Conservation (phyloP, 2,797 vertebrate genomes). For the Coracias cyanogaster region DNA sequence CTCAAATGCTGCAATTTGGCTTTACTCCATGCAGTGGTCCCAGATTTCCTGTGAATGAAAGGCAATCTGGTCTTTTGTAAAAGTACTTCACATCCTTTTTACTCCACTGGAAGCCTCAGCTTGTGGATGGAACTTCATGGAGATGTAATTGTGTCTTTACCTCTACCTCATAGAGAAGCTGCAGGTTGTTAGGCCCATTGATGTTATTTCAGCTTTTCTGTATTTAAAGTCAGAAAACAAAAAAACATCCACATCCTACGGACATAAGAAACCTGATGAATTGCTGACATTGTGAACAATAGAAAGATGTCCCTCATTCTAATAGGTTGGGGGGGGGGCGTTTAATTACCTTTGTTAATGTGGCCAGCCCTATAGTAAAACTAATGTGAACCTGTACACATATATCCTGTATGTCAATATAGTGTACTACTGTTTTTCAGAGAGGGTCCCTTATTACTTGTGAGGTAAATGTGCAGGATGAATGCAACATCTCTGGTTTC, state of each 20-base stretch:
- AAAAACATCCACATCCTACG: not conserved
- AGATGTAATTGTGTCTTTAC: not conserved
- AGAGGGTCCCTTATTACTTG: not conserved
- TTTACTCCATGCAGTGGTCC: not conserved
- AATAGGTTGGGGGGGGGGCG: not conserved
- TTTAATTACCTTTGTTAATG: not conserved
- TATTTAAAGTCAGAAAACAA: not conserved
- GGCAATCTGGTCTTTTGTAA: not conserved
- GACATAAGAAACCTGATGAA: not conserved
- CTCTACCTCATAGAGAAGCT: not conserved
- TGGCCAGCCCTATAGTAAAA: not conserved
- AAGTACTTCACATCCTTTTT: not conserved
- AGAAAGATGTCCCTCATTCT: not conserved
- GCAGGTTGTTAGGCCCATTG: not conserved
- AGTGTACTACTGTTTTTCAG: not conserved
- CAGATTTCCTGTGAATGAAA: not conserved
- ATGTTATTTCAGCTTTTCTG: not conserved
- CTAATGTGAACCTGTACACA: not conserved
- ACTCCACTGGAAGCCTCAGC: not conserved
- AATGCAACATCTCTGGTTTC: not conserved
- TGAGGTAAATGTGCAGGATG: not conserved
- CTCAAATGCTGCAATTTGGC: not conserved
- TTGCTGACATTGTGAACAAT: not conserved
- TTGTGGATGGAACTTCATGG: not conserved
- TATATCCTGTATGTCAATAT: not conserved